phyloP scores from a whole-genome alignment of 2,113 vertebrate genomes.

The Pica pica region DNA sequence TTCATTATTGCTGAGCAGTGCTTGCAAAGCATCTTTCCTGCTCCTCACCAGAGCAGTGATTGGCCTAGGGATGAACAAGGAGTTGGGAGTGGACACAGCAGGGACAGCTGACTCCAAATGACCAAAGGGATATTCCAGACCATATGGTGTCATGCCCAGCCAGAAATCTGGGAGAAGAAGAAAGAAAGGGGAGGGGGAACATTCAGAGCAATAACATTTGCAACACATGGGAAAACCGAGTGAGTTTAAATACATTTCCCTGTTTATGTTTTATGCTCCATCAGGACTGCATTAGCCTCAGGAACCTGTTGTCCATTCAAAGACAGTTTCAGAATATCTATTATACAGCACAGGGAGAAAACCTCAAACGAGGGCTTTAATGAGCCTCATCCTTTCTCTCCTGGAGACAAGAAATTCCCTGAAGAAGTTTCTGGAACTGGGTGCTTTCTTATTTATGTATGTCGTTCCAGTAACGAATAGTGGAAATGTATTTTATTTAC shows the following conservation, averaged over 20 bases:
- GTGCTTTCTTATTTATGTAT: not conserved
- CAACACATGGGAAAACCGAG: not conserved
- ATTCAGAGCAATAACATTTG: not conserved
- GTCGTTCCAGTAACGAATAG: not conserved
- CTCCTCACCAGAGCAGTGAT: not conserved
- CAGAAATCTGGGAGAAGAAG: not conserved
- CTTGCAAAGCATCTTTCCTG: not conserved
- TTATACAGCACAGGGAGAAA: not conserved
- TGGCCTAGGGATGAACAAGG: too few relatives aligned
- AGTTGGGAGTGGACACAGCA: not conserved
- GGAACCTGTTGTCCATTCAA: not conserved
- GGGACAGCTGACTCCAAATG: not conserved
- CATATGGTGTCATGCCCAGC: not conserved
- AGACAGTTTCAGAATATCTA: not conserved
- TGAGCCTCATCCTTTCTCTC: not conserved
- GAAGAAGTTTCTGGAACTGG: not conserved
- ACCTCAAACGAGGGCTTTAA: not conserved
- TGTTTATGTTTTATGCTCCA: not conserved
- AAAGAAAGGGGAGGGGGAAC: not conserved
- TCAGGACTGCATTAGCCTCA: not conserved
- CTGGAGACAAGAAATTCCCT: not conserved
- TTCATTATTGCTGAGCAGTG: not conserved
- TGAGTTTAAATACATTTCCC: not conserved
- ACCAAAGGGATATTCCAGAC: not conserved
- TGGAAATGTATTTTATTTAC: not conserved